Evolutionary conservation across 2,797 vertebrate species (phyloP).

Genomic region (Cynodonichthys magdalenae): DNA sequence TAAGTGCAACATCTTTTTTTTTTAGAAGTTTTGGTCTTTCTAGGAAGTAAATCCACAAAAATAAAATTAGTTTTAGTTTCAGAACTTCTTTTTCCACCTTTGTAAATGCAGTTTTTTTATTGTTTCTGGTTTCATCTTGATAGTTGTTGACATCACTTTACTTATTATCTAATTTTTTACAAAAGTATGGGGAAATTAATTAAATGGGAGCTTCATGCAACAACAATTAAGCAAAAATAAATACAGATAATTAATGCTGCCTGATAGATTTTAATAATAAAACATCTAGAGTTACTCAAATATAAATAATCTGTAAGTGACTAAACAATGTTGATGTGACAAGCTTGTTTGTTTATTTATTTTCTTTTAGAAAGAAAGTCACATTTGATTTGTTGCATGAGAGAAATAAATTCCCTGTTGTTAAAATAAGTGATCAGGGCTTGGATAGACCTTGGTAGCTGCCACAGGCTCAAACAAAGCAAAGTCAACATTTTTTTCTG

Average conservation of each 20-base stretch:
- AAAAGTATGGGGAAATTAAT: too few relatives aligned
- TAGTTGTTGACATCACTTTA: too few relatives aligned
- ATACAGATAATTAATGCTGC: not conserved
- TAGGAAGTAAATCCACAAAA: not conserved
- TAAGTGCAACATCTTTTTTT: conserved; percentile 22
- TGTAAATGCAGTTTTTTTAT: too few relatives aligned
- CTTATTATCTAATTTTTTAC: too few relatives aligned
- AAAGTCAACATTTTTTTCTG: conserved; percentile 60
- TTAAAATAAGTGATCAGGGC: conserved; percentile 50
- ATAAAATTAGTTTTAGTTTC: conserved; percentile 1
- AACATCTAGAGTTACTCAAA: conserved; percentile 26
- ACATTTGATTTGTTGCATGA: conserved; percentile 30
- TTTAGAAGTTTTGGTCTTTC: conserved; percentile 1
- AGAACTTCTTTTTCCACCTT: not conserved
- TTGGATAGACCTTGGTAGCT: conserved; percentile 59
- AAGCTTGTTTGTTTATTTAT: conserved; percentile 29
- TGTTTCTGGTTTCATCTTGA: too few relatives aligned
- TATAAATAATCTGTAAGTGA: too few relatives aligned
- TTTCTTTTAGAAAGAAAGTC: not conserved
- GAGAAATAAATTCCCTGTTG: conserved; percentile 64
- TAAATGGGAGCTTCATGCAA: too few relatives aligned
- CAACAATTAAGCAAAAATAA: too few relatives aligned
- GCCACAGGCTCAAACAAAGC: conserved; percentile 33
- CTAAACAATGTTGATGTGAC: conserved; percentile 12
- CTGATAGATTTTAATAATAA: conserved; percentile 25